Evolutionary conservation across 64 coral and sea anemone genomes (phyloP).

Genomic region (Exaiptasia diaphana): DNA sequence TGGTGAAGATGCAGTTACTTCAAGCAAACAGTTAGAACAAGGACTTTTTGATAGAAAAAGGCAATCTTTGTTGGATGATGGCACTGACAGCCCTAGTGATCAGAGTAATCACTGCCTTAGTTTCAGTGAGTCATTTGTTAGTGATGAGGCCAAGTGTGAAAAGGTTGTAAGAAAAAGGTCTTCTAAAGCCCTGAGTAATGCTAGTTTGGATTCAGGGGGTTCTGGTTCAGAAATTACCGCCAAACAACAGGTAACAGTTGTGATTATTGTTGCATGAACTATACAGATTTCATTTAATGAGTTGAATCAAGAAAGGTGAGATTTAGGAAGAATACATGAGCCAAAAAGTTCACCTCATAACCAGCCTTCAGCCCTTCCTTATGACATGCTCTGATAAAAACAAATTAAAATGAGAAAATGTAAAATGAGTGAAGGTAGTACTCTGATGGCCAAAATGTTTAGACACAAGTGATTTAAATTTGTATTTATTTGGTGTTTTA

Average conservation of each 20-base stretch:
- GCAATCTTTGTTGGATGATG: neutral
- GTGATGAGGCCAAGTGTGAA: constrained; percentile 48
- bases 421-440: too few species aligned
- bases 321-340: too few species aligned
- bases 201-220: constrained; percentile 62
- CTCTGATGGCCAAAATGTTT: too few species aligned
- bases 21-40: too few species aligned
- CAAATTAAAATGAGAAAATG: too few species aligned
- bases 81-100: constrained; percentile 78
- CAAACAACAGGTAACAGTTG: constrained; percentile 11
- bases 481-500: too few species aligned
- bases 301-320: too few species aligned
- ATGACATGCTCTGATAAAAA: too few species aligned
- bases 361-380: neutral
- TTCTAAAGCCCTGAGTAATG: constrained; percentile 63
- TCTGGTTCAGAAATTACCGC: constrained; percentile 42
- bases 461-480: too few species aligned
- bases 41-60: neutral
- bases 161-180: constrained; percentile 64
- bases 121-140: constrained; percentile 60
- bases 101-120: constrained; percentile 70
- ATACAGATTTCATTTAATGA: too few species aligned
- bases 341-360: too few species aligned
- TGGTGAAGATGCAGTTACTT: constrained; percentile 67
- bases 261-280: too few species aligned